Conservation (phyloP, 1,140 invertebrate species). For the Portunus trituberculatus region DNA sequence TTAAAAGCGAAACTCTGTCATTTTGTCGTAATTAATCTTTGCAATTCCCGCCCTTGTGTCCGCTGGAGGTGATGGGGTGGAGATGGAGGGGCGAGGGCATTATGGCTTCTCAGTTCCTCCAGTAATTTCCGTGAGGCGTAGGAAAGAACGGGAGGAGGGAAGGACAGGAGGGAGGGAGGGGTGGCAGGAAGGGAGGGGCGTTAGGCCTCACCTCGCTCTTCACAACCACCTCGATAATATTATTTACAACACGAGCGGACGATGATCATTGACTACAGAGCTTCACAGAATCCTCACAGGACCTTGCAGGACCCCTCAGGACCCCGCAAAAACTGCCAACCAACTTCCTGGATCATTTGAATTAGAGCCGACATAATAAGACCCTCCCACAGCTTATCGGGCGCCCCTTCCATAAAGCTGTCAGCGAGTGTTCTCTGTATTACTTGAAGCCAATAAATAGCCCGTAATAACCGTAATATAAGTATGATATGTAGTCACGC, state of each 20-base stretch:
- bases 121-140: neutral
- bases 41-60: no score
- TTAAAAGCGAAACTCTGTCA: no score
- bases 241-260: no score
- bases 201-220: neutral
- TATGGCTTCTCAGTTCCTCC: no score
- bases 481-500: constrained; percentile 74
- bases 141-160: neutral
- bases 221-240: no score
- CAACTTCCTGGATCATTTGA: constrained; percentile 66
- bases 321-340: neutral
- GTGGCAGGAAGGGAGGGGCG: neutral
- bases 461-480: constrained; percentile 72
- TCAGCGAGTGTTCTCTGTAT: constrained; percentile 71
- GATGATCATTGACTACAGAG: no score
- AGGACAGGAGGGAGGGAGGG: neutral
- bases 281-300: no score
- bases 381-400: constrained; percentile 57
- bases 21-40: no score
- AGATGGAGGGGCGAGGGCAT: no score
- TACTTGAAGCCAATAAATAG: constrained; percentile 74
- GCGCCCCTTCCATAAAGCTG: constrained; percentile 62
- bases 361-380: constrained; percentile 70
- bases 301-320: neutral
- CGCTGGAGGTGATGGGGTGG: no score